These are phyloP conservation scores for Rhynchomys soricoides DNA, from an alignment of 2,113 vertebrate species.

Conservation along the genomic window DNA sequence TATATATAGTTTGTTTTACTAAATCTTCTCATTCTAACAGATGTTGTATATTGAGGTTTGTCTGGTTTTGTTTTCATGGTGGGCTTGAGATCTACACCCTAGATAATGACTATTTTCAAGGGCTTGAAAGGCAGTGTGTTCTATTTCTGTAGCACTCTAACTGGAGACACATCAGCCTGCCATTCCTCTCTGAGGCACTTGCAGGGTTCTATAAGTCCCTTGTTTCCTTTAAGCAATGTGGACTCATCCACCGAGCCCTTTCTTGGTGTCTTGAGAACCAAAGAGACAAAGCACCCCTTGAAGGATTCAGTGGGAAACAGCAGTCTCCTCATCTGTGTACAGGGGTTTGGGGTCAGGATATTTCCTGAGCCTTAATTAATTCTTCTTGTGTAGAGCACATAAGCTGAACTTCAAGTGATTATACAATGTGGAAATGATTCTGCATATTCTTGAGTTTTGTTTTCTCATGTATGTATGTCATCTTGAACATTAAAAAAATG, in stretches of 20 bases:
- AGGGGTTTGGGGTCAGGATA: not conserved
- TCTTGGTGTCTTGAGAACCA: not conserved
- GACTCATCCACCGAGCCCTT: not conserved
- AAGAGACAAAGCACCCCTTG: not conserved
- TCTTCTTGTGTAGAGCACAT: not conserved
- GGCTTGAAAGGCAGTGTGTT: not conserved
- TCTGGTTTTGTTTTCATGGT: not conserved
- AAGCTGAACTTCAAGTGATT: not conserved
- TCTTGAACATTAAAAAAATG: not conserved
- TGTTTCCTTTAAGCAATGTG: not conserved
- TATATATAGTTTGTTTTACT: not conserved
- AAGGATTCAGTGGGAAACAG: not conserved
- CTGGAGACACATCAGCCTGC: accelerated
- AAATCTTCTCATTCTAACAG: not conserved
- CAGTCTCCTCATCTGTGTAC: not conserved
- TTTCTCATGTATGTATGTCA: not conserved
- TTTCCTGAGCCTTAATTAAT: not conserved
- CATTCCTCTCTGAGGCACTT: not conserved
- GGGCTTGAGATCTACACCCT: not conserved
- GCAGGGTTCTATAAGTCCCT: too few species aligned
- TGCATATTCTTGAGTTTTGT: not conserved
- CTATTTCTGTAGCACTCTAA: accelerated
- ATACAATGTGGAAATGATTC: not conserved
- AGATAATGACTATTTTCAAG: not conserved
- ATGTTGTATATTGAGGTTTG: not conserved